Percentiles rank a stretch among this genome's conserved stretches.
Evolutionary conservation across 2,797 vertebrate species (phyloP).

Genomic region (Dicrostonyx torquatus): DNA sequence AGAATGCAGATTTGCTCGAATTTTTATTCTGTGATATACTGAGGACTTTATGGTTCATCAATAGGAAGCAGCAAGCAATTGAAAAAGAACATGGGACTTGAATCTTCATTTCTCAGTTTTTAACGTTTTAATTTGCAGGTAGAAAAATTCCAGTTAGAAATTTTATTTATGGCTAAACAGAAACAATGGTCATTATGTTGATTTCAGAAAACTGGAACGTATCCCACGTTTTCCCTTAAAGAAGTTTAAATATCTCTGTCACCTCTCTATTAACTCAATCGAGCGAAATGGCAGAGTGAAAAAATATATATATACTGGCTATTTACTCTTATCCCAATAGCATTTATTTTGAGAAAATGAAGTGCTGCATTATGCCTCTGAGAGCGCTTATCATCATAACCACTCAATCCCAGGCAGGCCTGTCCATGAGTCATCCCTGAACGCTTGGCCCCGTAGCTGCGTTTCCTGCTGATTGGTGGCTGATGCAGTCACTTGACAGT

Average conservation of each 20-base stretch:
- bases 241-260: background rate
- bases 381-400: background rate
- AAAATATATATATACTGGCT: background rate
- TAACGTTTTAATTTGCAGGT: background rate
- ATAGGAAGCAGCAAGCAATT: conserved; percentile 30
- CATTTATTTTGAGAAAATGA: conserved; percentile 55
- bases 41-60: conserved; percentile 7
- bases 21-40: conserved; percentile 12
- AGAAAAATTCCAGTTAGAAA: background rate
- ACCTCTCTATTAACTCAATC: background rate
- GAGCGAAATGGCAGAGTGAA: background rate
- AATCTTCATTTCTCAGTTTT: conserved; percentile 30
- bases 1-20: conserved; percentile 17
- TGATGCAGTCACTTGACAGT: conserved; percentile 82
- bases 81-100: background rate
- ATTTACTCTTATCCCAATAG: conserved; percentile 30
- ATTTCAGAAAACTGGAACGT: conserved; percentile 7
- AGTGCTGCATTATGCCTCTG: conserved; percentile 36
- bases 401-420: conserved; percentile 38
- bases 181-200: background rate
- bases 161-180: conserved; percentile 35
- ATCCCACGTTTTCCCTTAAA: background rate
- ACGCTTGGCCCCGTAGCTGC: conserved; percentile 78
- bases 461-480: conserved; percentile 81
- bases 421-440: conserved; percentile 59